Base-by-base conservation (phyloP, 2,113 vertebrate species). In the Myrmecobius fasciatus region DNA sequence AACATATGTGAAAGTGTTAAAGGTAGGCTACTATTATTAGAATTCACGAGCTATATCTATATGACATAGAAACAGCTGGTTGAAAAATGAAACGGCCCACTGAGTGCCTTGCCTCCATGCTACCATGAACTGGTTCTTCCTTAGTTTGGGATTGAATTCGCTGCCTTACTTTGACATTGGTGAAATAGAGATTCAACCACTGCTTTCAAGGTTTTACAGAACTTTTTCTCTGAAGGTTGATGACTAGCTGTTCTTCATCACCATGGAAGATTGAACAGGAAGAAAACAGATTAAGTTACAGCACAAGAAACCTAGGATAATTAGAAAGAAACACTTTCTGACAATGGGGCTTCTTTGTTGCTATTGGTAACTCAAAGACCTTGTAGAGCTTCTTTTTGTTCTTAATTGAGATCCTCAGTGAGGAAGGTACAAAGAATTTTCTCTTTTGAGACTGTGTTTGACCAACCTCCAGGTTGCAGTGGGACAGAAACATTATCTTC, bases 61-160 rank as follows among this genome's bases (percentile, higher is more conserved):
- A 53, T 92, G 31, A 5, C 36, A 60, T 90, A 88, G 53, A 93
- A 89, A 89, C 17, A 89, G 96, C 46, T 0, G 92, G 5, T 49
- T 94, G 28, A 91, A 96, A 96, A 95, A 91, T 92, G 9, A 94
- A 92, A 90, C n/a, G 89, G 89, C 94, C n/a, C 53, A 11, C 48
- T 91, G 92, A 93, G 11, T 60, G 22, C 9, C 51, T 67, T 75
- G 91, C 91, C 89, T 96, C 14, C 48, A 94, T 91, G 11, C 93
- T 90, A 90, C 0, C 14, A 53, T 49, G 0, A 60, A 96, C 75
- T 94, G 2, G 53, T 54, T 22, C 0, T 90, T 5, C 83, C 6
- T 92, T 24, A 83, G 8, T 46, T 49, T 95, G 88, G n/a, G 26
- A 14, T 89, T 92, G 88, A 48, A 56, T 53, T 95, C 25, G 54